These are phyloP conservation scores for Rhinophrynus dorsalis DNA, from an alignment of 2,797 vertebrate genomes.

Conservation along the genomic window DNA sequence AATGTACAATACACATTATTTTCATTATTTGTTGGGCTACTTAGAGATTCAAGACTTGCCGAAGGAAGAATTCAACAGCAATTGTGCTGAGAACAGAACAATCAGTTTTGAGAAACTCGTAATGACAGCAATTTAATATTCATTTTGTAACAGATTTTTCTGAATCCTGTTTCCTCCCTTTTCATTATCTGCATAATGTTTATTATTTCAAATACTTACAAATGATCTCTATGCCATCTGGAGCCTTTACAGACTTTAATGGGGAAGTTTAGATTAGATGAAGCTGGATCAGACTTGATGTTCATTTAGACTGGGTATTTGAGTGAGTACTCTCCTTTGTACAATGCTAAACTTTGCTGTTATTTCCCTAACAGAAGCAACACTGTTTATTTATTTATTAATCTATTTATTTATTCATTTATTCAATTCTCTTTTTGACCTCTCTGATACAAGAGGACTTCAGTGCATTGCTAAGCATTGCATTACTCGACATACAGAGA, in stretches of 20 bases:
- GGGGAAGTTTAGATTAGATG: not conserved
- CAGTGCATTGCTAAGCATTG: too few species aligned
- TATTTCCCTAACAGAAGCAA: not conserved
- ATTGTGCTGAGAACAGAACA: conserved; percentile 34
- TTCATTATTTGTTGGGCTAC: conserved; percentile 42
- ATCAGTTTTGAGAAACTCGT: conserved; percentile 28
- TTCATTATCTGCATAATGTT: conserved; percentile 43
- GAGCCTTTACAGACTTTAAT: conserved; percentile 12
- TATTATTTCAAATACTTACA: conserved; percentile 37
- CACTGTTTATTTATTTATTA: too few species aligned
- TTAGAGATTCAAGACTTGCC: conserved; percentile 32
- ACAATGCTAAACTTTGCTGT: not conserved
- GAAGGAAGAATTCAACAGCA: conserved; percentile 11
- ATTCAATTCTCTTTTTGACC: too few species aligned
- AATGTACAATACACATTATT: conserved; percentile 37
- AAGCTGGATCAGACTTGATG: not conserved
- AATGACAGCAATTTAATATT: conserved; percentile 50
- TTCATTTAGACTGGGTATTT: not conserved
- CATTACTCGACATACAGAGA: too few species aligned
- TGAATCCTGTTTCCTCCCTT: conserved; percentile 33
- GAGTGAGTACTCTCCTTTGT: not conserved
- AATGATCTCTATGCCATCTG: conserved; percentile 35
- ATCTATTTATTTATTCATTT: too few species aligned
- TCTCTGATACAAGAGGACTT: too few species aligned
- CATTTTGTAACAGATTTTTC: conserved; percentile 36